A percentile compares a stretch with the other conserved stretches of the same genome.
phyloP scores from a whole-genome alignment of 37 sponge, comb jelly and placozoan genomes.

The Petrosia ficiformis region DNA sequence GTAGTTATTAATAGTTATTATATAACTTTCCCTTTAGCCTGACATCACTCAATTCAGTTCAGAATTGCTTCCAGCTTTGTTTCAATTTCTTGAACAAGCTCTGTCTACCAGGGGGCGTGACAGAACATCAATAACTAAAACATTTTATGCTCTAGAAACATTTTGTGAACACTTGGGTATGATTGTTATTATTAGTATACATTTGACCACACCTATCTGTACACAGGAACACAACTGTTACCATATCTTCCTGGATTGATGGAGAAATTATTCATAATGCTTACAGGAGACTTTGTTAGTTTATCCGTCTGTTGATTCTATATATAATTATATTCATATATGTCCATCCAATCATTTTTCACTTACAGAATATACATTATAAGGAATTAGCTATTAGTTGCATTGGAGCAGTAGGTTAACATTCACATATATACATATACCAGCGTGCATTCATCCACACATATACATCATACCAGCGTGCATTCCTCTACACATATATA shows the following conservation, averaged over 20 bases:
- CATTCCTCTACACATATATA: too few species aligned
- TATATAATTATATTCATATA: constrained; percentile 1
- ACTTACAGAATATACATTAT: constrained; percentile 32
- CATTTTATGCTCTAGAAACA: constrained; percentile 94
- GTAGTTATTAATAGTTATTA: background rate
- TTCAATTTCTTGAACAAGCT: constrained; percentile 61
- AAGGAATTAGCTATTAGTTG: constrained; percentile 86
- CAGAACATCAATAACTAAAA: constrained; percentile 55
- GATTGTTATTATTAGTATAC: constrained; percentile 3
- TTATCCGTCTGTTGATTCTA: background rate
- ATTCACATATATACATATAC: too few species aligned
- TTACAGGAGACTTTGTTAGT: constrained; percentile 25
- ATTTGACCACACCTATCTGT: background rate
- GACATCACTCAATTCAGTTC: constrained; percentile 63
- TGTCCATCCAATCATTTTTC: background rate
- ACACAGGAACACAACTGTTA: constrained; percentile 36
- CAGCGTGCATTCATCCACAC: too few species aligned
- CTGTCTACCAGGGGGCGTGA: background rate
- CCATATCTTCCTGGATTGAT: constrained; percentile 71
- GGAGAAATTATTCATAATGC: constrained; percentile 55
- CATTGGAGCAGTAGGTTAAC: constrained; percentile 81
- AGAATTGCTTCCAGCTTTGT: constrained; percentile 69
- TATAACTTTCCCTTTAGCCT: constrained; percentile 42
- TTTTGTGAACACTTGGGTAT: constrained; percentile 90
- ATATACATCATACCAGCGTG: too few species aligned